Percentiles rank a stretch among this genome's conserved stretches.
These are phyloP conservation scores for Epizoanthus rinbou DNA, from an alignment of 92 coral and sea anemone species.

Conservation along the genomic window DNA sequence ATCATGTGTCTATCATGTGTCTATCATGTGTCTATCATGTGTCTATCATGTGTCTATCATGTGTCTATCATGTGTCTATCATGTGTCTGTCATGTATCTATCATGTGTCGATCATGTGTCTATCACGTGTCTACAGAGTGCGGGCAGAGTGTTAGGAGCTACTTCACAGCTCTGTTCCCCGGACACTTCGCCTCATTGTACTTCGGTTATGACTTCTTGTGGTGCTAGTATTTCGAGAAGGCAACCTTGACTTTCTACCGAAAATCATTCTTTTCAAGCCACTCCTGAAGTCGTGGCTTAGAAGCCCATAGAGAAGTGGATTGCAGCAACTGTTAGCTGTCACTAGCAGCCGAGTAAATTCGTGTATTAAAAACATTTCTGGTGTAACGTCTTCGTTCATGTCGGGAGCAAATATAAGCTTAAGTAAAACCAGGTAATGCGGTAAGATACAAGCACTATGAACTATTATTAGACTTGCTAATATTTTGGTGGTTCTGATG, in stretches of 20 bases:
- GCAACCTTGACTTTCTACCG: neutral
- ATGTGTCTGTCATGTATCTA: too few species aligned
- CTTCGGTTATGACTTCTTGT: slow-evolving; percentile 3
- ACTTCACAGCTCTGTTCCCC: neutral
- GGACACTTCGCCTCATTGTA: neutral
- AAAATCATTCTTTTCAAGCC: slow-evolving; percentile 11
- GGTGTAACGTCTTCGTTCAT: slow-evolving; percentile 36
- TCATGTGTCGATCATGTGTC: neutral
- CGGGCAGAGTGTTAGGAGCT: neutral
- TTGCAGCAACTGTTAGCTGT: slow-evolving; percentile 58
- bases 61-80: too few species aligned
- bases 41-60: too few species aligned
- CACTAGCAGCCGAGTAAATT: slow-evolving; percentile 55
- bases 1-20: too few species aligned
- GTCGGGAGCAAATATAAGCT: slow-evolving; percentile 10
- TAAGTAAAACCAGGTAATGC: slow-evolving; percentile 34
- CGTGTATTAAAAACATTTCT: slow-evolving; percentile 27
- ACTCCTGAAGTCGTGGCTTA: slow-evolving; percentile 53
- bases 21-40: too few species aligned
- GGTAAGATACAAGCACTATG: slow-evolving; percentile 47
- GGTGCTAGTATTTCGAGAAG: neutral
- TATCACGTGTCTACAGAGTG: neutral
- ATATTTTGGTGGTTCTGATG: slow-evolving; percentile 49
- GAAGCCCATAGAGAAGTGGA: slow-evolving; percentile 54
- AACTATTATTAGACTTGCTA: slow-evolving; percentile 25